Base-by-base conservation (phyloP, 2,888 invertebrate species). In the Drosophila leonis region DNA sequence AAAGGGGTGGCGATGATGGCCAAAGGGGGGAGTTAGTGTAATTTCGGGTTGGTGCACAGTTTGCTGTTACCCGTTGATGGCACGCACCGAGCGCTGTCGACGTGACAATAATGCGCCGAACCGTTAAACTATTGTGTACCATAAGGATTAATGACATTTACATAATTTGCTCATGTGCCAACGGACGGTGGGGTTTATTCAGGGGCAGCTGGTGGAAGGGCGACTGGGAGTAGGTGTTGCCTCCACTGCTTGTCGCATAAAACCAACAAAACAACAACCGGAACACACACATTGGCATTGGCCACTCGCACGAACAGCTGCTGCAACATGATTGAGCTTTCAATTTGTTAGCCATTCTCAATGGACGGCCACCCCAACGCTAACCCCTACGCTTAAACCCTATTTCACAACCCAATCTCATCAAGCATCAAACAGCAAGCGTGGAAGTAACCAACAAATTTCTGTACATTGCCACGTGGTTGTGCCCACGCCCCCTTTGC, bases 131-230 rank as follows among this genome's bases (percentile, higher is more conserved):
- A 90, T 90, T 88, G 90, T 90, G 85, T 82, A 88, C 83, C 77
- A 82, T 83, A 88, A 82, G 88, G 89, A 88, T 90, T 88, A 88
- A 88, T 90, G 90, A 75, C 90, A 88, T 90, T 88, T 88, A 90
- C 88, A 90, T 90, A 90, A 88, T 88, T 88, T 83, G 82, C 73
- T 70, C 83, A 72, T 79, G 80, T 74, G 80, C 75, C 68, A 66
- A 39, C 57, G 74, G 59, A 29, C 46, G 37, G 31, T 35, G n/a
- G 55, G 54, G 20, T 4, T 8, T 13, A 13, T 44, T 44, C 15
- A 29, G 12, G 51, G 62, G n/a, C 44, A 52, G 29, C 15, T 63
- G 69, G 60, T 59, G 44, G 18, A n/a, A n/a, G n/a, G n/a, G n/a
- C n/a, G n/a, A n/a, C n/a, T n/a, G 35, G 31, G 48, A 12, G 52